Conservation (phyloP, 2,888 invertebrate genomes). For the Apamea anceps region DNA sequence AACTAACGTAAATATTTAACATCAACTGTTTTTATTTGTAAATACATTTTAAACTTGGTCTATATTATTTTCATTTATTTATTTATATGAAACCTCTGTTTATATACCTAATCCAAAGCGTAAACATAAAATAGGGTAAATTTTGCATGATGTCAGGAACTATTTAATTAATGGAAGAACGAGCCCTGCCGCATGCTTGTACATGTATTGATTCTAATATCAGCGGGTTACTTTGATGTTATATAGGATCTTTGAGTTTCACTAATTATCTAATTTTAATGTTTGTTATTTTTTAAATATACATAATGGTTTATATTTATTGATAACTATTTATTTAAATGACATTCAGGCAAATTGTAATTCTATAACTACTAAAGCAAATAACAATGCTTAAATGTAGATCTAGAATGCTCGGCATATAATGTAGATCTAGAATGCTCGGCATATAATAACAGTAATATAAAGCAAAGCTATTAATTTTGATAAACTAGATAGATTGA, state of each 20-base stretch:
- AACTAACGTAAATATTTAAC: slow-evolving; percentile 29
- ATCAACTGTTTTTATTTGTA: slow-evolving; percentile 33
- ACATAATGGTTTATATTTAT: slow-evolving; percentile 24
- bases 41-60: slow-evolving; percentile 37
- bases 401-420: slow-evolving; percentile 61
- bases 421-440: slow-evolving; percentile 51
- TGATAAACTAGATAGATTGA: slow-evolving; percentile 77
- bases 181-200: slow-evolving; percentile 7
- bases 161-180: slow-evolving; percentile 20
- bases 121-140: slow-evolving; percentile 17
- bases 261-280: slow-evolving; percentile 33
- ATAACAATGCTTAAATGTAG: slow-evolving; percentile 72
- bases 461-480: slow-evolving; percentile 82
- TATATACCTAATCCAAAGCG: slow-evolving; percentile 3
- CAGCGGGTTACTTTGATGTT: slow-evolving; percentile 3
- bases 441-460: slow-evolving; percentile 73
- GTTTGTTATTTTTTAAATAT: slow-evolving; percentile 33
- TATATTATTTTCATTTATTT: slow-evolving; percentile 25
- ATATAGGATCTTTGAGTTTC: slow-evolving; percentile 26
- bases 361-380: slow-evolving; percentile 82
- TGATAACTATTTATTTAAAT: slow-evolving; percentile 49
- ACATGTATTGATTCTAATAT: slow-evolving; percentile 9
- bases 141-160: slow-evolving; percentile 28
- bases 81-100: slow-evolving; percentile 18
- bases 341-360: slow-evolving; percentile 66